Evolutionary conservation across 2,888 invertebrate genomes (phyloP).

Genomic region (Sisyra terminalis): DNA sequence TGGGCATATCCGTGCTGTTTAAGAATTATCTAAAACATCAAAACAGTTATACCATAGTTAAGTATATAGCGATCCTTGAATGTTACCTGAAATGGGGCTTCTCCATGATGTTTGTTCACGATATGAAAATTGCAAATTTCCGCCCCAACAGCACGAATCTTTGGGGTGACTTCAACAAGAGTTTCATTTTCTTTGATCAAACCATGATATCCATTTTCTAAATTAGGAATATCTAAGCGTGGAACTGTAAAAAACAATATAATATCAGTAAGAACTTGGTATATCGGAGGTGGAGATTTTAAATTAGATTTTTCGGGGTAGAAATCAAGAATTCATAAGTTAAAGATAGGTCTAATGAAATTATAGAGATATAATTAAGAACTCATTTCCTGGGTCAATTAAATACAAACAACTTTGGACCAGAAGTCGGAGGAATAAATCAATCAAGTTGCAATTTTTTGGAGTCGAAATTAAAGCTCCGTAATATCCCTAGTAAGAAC

Average conservation of each 20-base stretch:
- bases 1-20: constrained; percentile 57
- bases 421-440: too few species aligned
- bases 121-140: constrained; percentile 76
- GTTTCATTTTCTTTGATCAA: constrained; percentile 87
- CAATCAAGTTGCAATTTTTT: too few species aligned
- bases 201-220: constrained; percentile 83
- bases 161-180: constrained; percentile 81
- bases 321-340: too few species aligned
- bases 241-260: constrained; percentile 39
- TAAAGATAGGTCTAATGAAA: too few species aligned
- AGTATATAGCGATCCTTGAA: background rate
- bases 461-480: too few species aligned
- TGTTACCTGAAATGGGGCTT: constrained; percentile 76
- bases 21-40: constrained; percentile 20
- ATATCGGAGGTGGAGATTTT: too few species aligned
- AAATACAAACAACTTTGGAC: too few species aligned
- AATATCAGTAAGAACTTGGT: too few species aligned
- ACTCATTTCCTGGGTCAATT: too few species aligned
- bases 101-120: constrained; percentile 82
- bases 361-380: too few species aligned
- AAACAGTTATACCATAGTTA: constrained; percentile 12
- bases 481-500: too few species aligned
- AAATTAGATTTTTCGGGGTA: too few species aligned
- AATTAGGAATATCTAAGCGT: constrained; percentile 57
- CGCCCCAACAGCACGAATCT: constrained; percentile 64